Evolutionary conservation across 2,888 invertebrate species (phyloP).

Genomic region (Polymixis flavicincta): DNA sequence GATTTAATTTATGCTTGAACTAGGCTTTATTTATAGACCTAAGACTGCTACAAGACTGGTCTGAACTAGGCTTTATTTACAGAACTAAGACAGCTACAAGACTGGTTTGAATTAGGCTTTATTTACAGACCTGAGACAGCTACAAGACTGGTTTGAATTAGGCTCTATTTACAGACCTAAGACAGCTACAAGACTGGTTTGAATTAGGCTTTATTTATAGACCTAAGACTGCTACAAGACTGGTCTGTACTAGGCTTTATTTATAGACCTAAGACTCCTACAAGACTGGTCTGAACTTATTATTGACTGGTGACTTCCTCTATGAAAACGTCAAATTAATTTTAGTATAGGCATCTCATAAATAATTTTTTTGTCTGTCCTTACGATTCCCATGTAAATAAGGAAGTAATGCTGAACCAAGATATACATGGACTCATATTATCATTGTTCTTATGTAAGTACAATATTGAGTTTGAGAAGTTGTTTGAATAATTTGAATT

Average conservation of each 20-base stretch:
- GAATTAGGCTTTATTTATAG: background rate
- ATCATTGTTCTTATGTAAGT: constrained; percentile 22
- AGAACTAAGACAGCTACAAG: background rate
- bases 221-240: background rate
- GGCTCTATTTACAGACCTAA: no score
- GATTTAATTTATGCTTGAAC: background rate
- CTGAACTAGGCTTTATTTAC: background rate
- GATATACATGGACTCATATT: background rate
- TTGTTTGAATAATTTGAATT: constrained; percentile 17
- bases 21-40: background rate
- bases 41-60: background rate
- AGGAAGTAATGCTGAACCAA: constrained; percentile 25
- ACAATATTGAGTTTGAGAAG: constrained; percentile 25
- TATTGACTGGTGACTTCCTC: background rate
- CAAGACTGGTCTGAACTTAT: no score
- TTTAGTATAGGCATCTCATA: background rate
- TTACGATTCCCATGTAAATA: constrained; percentile 6
- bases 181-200: background rate
- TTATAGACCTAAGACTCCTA: background rate
- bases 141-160: no score
- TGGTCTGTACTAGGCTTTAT: background rate
- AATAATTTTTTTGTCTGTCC: constrained; percentile 6
- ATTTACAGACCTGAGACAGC: no score
- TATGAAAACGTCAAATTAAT: background rate
- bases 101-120: no score